Conservation (phyloP, 1,140 invertebrate genomes). For the Sminthurinus signatus region DNA sequence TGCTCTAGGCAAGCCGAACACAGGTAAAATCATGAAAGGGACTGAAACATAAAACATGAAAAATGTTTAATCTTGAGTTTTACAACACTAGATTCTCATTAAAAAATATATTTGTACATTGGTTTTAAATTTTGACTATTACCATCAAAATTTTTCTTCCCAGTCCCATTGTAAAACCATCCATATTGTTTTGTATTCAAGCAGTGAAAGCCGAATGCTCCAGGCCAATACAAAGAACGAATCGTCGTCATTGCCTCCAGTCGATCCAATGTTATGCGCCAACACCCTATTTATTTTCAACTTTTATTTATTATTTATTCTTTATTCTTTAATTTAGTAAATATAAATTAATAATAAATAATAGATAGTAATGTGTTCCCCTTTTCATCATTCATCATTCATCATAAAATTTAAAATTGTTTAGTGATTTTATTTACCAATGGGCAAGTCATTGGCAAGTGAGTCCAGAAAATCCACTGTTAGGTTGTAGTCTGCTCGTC, state of each 20-base stretch:
- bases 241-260: slow-evolving; percentile 54
- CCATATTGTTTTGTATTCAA: slow-evolving; percentile 59
- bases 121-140: too few relatives aligned
- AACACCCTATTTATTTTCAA: slow-evolving; percentile 56
- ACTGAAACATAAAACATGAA: too few relatives aligned
- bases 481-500: slow-evolving; percentile 64
- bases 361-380: too few relatives aligned
- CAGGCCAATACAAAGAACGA: slow-evolving; percentile 65
- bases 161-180: slow-evolving; percentile 63
- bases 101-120: background rate
- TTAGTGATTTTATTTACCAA: too few relatives aligned
- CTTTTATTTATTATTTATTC: too few relatives aligned
- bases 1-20: background rate
- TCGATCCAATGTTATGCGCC: slow-evolving; percentile 56
- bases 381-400: too few relatives aligned
- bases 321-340: too few relatives aligned
- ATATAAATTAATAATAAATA: too few relatives aligned
- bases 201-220: slow-evolving; percentile 60
- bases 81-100: background rate
- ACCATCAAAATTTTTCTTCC: slow-evolving; percentile 63
- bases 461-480: slow-evolving; percentile 68
- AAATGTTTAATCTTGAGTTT: too few relatives aligned
- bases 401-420: too few relatives aligned
- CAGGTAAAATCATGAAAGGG: too few relatives aligned
- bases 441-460: slow-evolving; percentile 58